Conservation (phyloP, 2,888 invertebrate species). For the Lithodes maja region DNA sequence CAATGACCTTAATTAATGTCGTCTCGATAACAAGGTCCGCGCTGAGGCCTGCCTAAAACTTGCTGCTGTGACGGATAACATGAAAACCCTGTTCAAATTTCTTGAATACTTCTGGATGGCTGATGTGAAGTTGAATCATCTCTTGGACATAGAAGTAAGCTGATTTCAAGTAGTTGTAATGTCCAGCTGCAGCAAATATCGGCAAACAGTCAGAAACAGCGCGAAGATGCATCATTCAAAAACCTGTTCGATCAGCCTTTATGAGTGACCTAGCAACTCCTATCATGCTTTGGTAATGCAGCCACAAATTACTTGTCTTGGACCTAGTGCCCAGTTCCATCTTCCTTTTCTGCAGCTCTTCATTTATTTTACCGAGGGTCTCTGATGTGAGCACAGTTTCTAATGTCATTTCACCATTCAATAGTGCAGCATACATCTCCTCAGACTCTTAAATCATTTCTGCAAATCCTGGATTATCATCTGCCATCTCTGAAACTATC, state of each 20-base stretch:
- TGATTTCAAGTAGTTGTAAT: slow-evolving; percentile 13
- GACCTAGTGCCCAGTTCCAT: slow-evolving; percentile 7
- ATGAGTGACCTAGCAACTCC: slow-evolving; percentile 18
- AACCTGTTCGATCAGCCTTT: slow-evolving; percentile 18
- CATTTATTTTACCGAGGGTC: neutral
- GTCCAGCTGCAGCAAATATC: slow-evolving; percentile 23
- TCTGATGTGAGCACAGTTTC: slow-evolving; percentile 2
- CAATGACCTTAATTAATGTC: slow-evolving; percentile 4
- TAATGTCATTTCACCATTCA: slow-evolving; percentile 4
- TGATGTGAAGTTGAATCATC: slow-evolving; percentile 8
- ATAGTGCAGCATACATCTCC: neutral
- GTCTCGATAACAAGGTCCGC: slow-evolving; percentile 7
- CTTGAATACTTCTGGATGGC: slow-evolving; percentile 10
- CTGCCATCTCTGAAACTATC: neutral
- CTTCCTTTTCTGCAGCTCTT: slow-evolving; percentile 1
- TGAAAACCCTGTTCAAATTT: slow-evolving; percentile 12
- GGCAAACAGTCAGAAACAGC: slow-evolving; percentile 6
- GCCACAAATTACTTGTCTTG: slow-evolving; percentile 12
- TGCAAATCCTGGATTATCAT: neutral
- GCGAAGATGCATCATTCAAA: slow-evolving; percentile 26
- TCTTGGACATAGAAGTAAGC: slow-evolving; percentile 29
- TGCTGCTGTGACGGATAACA: slow-evolving; percentile 17
- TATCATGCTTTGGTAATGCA: slow-evolving; percentile 16
- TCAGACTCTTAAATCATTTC: neutral
- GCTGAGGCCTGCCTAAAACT: slow-evolving; percentile 5